Base-by-base conservation (phyloP, 2,797 vertebrate species). In the Myoxocephalus aenaeus region DNA sequence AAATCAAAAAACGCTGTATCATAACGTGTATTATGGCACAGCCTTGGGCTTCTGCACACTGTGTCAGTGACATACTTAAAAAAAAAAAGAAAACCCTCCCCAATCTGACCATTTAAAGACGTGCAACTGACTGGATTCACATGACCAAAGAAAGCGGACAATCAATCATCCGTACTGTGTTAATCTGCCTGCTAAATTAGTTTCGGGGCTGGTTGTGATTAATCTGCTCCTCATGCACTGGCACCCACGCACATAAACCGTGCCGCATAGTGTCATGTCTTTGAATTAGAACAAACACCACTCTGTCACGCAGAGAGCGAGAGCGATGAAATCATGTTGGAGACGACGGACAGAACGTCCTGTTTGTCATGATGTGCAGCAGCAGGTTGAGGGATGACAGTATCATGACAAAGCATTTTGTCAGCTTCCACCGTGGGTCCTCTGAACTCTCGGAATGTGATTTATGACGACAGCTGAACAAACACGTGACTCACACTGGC, bases 381-480 rank as follows among this genome's bases (percentile, higher is more conserved):
- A 86, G 85, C 84, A 83, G 82, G 77, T 83, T 78, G 74, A 73
- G 54, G 44, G 79, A 87, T 90, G 88, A 89, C 87, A 71, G 75
- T 80, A 81, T 86, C 81, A 83, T 85, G 90, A 90, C 87, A 82
- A 91, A 88, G 79, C 84, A 69, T 73, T 84, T 85, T 79, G 75
- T 84, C 88, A 81, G 68, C 80, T 81, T 57, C 83, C 59, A 74
- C 74, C 77, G 68, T 66, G 46, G 36, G 68, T 79, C 85, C 61
- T 42, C n/a, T 84, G 85, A 83, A 89, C 84, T 88, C 83, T 72
- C 4, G 20, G 72, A 71, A 92, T 76, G 65, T 84, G 85, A 93
- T 90, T 80, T 81, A 91, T 82, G 75, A 53, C 61, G 89, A 91
- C 92, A 90, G 88, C 80, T 87, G 82, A 90, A 91, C 77, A 87